Evolutionary conservation across 2,113 vertebrate genomes (phyloP).

Genomic region (Vulpes vulpes): DNA sequence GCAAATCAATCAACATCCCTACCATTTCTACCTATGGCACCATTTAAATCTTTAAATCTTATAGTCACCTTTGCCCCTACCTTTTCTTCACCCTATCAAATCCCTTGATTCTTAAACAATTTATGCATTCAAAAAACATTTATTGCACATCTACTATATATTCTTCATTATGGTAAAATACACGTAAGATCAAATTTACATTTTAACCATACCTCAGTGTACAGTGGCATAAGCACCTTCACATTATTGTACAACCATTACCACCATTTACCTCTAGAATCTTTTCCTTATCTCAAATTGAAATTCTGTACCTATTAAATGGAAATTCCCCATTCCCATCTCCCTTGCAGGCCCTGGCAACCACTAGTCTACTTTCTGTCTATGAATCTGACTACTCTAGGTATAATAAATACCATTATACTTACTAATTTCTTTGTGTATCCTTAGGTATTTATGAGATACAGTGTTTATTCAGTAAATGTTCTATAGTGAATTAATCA

Average conservation of each 20-base stretch:
- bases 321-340: not conserved
- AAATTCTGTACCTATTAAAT: not conserved
- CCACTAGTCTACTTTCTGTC: not conserved
- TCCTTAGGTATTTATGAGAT: not conserved
- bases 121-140: not conserved
- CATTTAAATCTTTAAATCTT: not conserved
- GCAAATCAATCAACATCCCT: not conserved
- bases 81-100: not conserved
- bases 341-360: not conserved
- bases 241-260: not conserved
- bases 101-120: not conserved
- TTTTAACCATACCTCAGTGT: not conserved
- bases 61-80: not conserved
- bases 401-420: not conserved
- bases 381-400: not conserved
- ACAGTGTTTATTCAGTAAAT: not conserved
- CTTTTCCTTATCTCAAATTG: not conserved
- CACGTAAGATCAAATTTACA: not conserved
- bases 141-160: not conserved
- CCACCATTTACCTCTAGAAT: not conserved
- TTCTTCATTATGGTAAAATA: not conserved
- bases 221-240: not conserved
- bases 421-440: not conserved
- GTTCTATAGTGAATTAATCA: not conserved
- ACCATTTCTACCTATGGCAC: not conserved